A percentile compares a stretch with the other conserved stretches of the same genome.
Evolutionary conservation across 2,888 invertebrate species (phyloP).

Genomic region (Eustalomyia histrio): DNA sequence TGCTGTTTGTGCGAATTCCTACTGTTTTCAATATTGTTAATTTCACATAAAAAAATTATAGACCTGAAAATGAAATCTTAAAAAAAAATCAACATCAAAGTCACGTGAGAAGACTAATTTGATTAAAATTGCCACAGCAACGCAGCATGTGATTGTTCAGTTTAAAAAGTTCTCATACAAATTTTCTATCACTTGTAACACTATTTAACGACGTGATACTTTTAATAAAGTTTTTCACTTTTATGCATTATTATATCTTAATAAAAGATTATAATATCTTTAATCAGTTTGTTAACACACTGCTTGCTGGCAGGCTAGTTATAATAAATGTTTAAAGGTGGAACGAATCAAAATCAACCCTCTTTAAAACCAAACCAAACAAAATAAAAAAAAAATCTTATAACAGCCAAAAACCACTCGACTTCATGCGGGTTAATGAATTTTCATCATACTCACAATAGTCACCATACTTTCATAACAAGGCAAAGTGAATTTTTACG

Average conservation of each 20-base stretch:
- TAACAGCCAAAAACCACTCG: constrained; percentile 51
- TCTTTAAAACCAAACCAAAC: no score
- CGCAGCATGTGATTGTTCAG: constrained; percentile 69
- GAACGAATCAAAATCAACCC: constrained; percentile 39
- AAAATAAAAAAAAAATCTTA: constrained; percentile 14
- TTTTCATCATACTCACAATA: constrained; percentile 48
- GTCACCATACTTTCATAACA: constrained; percentile 5
- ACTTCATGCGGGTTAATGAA: constrained; percentile 70
- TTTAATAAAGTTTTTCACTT: constrained; percentile 60
- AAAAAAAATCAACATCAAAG: constrained; percentile 63
- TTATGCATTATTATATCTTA: constrained; percentile 25
- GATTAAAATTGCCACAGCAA: constrained; percentile 76
- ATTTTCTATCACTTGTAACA: constrained; percentile 8
- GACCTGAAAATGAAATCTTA: constrained; percentile 22
- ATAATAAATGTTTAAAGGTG: constrained; percentile 41
- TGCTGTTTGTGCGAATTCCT: neutral
- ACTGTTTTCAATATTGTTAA: constrained; percentile 5
- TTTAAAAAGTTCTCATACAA: constrained; percentile 59
- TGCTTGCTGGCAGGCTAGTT: constrained; percentile 43
- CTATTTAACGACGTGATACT: constrained; percentile 59
- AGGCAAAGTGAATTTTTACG: constrained; percentile 41
- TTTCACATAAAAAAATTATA: neutral
- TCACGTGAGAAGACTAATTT: constrained; percentile 77
- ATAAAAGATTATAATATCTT: constrained; percentile 61
- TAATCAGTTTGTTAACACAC: constrained; percentile 68